Evolutionary conservation across 2,113 vertebrate genomes (phyloP).

Genomic region (Strix uralensis): DNA sequence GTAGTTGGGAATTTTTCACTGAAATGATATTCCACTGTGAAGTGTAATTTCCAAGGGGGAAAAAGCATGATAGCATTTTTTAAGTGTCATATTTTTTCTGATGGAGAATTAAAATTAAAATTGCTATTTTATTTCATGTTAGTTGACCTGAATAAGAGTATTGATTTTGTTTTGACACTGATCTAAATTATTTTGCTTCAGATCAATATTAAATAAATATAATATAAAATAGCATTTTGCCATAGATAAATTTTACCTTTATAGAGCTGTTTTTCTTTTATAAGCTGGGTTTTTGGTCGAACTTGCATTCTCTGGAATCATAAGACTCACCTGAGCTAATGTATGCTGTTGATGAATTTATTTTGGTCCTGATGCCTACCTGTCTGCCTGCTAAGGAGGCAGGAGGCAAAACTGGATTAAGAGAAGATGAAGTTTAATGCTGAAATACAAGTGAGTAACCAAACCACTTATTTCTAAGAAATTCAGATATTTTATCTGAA

Average conservation of each 20-base stretch:
- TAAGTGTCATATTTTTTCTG: not conserved
- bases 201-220: conserved; percentile 46
- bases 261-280: not conserved
- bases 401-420: not conserved
- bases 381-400: not conserved
- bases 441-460: not conserved
- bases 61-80: not conserved
- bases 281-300: not conserved
- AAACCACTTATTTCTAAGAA: not conserved
- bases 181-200: conserved; percentile 43
- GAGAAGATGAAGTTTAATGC: not conserved
- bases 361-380: not conserved
- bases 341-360: not conserved
- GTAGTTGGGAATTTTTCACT: not conserved
- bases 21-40: not conserved
- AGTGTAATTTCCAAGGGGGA: not conserved
- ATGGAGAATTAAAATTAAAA: conserved; percentile 21
- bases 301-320: not conserved
- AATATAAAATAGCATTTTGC: not conserved
- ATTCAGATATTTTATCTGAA: not conserved
- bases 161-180: conserved; percentile 54
- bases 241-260: not conserved
- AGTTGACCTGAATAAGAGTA: conserved; percentile 23
- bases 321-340: not conserved
- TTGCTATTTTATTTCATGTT: conserved; percentile 40